Base-by-base conservation (phyloP, 2,888 invertebrate genomes). In the Bruchidius siliquastri region DNA sequence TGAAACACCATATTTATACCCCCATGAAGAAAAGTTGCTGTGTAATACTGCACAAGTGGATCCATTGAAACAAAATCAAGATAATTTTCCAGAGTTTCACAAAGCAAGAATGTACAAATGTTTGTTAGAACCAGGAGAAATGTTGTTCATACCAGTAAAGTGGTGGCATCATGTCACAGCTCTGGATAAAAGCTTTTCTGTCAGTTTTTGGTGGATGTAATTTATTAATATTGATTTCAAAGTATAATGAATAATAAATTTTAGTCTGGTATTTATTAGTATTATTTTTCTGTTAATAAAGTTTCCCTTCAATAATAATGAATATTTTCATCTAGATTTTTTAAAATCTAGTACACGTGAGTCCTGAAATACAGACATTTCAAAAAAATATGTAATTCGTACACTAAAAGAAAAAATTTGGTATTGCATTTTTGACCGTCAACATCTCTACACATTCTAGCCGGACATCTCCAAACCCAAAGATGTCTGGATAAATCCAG, bases 141-240 rank as follows among this genome's bases (percentile, higher is more conserved):
- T 97, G 89, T 86, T 99, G 72, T 99, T 94, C 84, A 96, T 99
- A 79, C 99, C 99, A 20, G 93, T 94, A 2, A 93, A 93, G 84
- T 97, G 96, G 94, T 99, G 99, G 98, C 99, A 99, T 88, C 97
- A 95, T 88, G 95, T 99, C 4, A 92, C 93, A 77, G 93, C 98
- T 0, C 87, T 97, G 69, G 92, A 93, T 67, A 90, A 93, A 68
- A 98, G 98, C 85, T 97, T 98, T 86, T 98, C 98, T 20, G 94
- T 99, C 0, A 98, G 97, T 86, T 99, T 98, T 88, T 99, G 99
- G 99, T 99, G 96, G 96, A 88, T 91, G 83, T 94, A 86, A 90
- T 49, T 49, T 49, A 8, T n/a, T n/a, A n/a, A n/a, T n/a, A n/a
- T n/a, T n/a, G n/a, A n/a, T n/a, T n/a, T n/a, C n/a, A n/a, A n/a